Evolutionary conservation across 2,797 vertebrate genomes (phyloP).

Genomic region (Characodon lateralis): DNA sequence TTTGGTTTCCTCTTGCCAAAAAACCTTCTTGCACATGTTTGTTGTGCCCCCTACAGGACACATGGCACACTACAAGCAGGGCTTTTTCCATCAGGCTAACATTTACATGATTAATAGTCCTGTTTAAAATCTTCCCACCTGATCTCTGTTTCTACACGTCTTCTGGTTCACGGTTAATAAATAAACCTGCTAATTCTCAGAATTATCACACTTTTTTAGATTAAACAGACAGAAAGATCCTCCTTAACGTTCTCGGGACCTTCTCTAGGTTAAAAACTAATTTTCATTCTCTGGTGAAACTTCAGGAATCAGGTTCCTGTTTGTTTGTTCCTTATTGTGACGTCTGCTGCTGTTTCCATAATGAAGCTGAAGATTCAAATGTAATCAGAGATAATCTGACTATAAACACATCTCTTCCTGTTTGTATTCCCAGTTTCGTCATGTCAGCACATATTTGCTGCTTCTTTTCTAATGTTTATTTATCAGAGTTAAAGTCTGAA

Average conservation of each 20-base stretch:
- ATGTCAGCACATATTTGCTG: slow-evolving; percentile 1
- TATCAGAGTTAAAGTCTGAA: slow-evolving; percentile 10
- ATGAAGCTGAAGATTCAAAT: slow-evolving; percentile 8
- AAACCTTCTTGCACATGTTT: too few relatives aligned
- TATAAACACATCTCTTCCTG: slow-evolving; percentile 9
- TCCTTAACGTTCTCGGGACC: neutral
- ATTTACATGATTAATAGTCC: neutral
- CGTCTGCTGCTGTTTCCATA: neutral
- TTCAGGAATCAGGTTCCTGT: neutral
- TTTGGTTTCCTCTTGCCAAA: neutral
- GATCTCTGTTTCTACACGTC: too few relatives aligned
- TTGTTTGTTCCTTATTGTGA: neutral
- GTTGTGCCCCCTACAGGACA: too few relatives aligned
- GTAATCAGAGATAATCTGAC: neutral
- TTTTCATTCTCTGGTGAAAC: neutral
- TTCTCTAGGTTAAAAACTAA: neutral
- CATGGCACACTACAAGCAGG: neutral
- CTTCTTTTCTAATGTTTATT: slow-evolving; percentile 2
- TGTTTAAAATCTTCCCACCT: neutral
- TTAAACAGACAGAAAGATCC: neutral
- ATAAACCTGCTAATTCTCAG: neutral
- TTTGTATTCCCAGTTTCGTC: neutral
- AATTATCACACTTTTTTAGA: neutral
- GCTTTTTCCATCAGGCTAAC: neutral
- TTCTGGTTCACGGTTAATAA: neutral